Percentiles rank a stretch among this genome's conserved stretches.
Evolutionary conservation across 2,113 vertebrate genomes (phyloP).

Genomic region (Rhegmatorhina hoffmannsi): DNA sequence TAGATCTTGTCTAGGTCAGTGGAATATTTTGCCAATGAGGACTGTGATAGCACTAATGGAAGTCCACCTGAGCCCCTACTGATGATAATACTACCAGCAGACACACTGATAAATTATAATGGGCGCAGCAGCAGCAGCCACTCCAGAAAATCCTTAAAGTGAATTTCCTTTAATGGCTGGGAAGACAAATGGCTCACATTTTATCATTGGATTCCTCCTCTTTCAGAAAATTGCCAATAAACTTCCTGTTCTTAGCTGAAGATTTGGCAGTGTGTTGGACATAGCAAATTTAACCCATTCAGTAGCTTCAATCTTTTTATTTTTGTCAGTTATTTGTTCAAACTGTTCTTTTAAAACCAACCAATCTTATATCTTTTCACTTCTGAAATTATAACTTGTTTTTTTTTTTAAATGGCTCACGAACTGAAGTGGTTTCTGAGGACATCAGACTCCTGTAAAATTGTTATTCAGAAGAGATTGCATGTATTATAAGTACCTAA

Average conservation of each 20-base stretch:
- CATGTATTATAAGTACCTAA: not conserved
- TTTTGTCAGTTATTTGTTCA: not conserved
- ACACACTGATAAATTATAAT: conserved; percentile 61
- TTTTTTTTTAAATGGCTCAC: not conserved
- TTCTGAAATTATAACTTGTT: not conserved
- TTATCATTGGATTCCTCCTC: conserved; percentile 57
- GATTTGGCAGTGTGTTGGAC: conserved; percentile 10
- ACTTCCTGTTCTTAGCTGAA: conserved; percentile 44
- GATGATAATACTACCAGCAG: conserved; percentile 35
- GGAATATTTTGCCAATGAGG: conserved; percentile 32
- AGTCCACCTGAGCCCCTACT: conserved; percentile 50
- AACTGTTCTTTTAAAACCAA: not conserved
- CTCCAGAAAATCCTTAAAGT: conserved; percentile 50
- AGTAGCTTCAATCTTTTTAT: not conserved
- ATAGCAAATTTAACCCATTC: conserved; percentile 49
- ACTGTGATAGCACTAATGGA: conserved; percentile 16
- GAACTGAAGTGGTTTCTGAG: not conserved
- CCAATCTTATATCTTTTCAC: not conserved
- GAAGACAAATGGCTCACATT: conserved; percentile 66
- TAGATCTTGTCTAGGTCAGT: conserved; percentile 12
- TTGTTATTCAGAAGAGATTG: not conserved
- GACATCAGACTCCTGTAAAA: not conserved
- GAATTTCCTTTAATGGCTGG: conserved; percentile 45
- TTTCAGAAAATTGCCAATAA: conserved; percentile 67
- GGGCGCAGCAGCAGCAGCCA: not conserved